These are phyloP conservation scores for Ceuthmochares aereus DNA, from an alignment of 2,113 vertebrate species.

Conservation along the genomic window DNA sequence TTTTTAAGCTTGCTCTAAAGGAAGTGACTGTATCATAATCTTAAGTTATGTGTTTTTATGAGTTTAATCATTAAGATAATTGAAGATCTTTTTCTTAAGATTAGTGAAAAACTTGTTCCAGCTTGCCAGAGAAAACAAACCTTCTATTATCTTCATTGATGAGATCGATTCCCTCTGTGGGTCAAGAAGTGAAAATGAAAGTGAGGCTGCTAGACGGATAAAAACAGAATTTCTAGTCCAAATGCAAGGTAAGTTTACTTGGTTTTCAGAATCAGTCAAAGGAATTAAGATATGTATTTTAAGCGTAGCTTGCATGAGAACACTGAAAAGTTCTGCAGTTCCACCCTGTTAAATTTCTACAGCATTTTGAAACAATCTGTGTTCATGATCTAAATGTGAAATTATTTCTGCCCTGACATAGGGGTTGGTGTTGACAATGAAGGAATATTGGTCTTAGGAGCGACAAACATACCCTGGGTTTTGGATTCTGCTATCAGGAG, in stretches of 20 bases:
- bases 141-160: slow-evolving; percentile 98
- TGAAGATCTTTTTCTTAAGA: slow-evolving; percentile 73
- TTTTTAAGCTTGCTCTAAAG: background rate
- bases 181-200: slow-evolving; percentile 97
- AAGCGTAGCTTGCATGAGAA: background rate
- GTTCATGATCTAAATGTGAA: background rate
- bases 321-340: background rate
- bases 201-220: slow-evolving; percentile 94
- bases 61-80: background rate
- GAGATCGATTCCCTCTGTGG: slow-evolving; percentile 97
- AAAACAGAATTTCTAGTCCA: slow-evolving; percentile 98
- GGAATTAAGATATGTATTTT: background rate
- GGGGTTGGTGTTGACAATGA: slow-evolving; percentile 96
- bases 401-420: slow-evolving; percentile 63
- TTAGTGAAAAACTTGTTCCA: slow-evolving; percentile 96
- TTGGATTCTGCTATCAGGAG: slow-evolving; percentile 97
- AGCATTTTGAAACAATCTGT: background rate
- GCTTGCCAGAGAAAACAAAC: slow-evolving; percentile 93
- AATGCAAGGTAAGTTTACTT: slow-evolving; percentile 88
- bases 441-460: slow-evolving; percentile 95
- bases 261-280: background rate
- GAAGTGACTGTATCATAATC: background rate
- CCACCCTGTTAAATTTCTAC: background rate
- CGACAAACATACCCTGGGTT: slow-evolving; percentile 98
- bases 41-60: background rate